Base-by-base conservation (phyloP, 2,888 invertebrate genomes). In the Gisinianus flammeolus region DNA sequence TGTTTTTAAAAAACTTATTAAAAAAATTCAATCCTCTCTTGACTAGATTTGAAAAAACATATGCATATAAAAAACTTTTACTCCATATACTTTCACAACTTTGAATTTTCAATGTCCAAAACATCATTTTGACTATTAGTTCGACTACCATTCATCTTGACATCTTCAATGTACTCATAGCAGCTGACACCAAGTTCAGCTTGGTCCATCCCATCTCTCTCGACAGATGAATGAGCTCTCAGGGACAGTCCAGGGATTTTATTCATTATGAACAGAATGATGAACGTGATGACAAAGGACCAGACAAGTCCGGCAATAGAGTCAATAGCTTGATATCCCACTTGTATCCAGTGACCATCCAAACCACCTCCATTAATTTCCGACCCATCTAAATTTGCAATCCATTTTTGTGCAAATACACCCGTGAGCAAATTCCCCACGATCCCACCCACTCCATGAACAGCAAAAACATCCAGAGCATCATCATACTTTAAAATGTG, bases 271-370 rank as follows among this genome's bases (percentile, higher is more conserved):
- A 66, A 81, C 0, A 82, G 58, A 12, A 83, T 79, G 19, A 80
- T 73, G 56, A 77, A 79, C 0, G 83, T 84, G 54, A 83, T 79
- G 2, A 76, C 71, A 66, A 84, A 83, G 19, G 78, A 77, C 84
- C 84, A 84, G 0, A 28, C 62, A 6, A 83, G 68, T 22, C 82
- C 84, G 8, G 84, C 84, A 19, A 62, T 73, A 22, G 82, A 79
- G 64, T 82, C 84, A 8, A 77, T 79, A 2, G 79, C 58, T 75
- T 84, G 84, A 68, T 82, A 74, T 22, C 33, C 77, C 2, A 83
- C 79, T 78, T 84, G 84, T 69, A 81, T 81, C 82, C 82, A 83
- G 54, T 83, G 73, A 16, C 84, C 83, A 70, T 84, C 83, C 26
- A 84, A 24, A 79, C 81, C 79, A 10, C 56, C 56, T 56, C 83